Base-by-base conservation (phyloP, 2,888 invertebrate species). In the Lasioglossum marginatum region DNA sequence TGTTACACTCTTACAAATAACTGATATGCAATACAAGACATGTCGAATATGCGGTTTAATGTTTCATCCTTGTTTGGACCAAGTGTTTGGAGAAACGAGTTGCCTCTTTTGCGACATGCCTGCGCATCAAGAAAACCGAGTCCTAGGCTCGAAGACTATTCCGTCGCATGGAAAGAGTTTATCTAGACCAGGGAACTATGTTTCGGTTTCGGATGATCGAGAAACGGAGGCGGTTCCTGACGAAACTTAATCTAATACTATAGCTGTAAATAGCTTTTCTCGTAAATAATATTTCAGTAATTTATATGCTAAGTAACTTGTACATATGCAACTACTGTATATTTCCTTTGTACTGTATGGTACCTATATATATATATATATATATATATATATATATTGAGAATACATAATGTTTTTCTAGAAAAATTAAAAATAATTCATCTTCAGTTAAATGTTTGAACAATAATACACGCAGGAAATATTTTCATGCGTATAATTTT, bases 31-130 rank as follows among this genome's bases (percentile, higher is more conserved):
- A 19, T 94, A 92, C 78, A 91, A 91, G 43, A 88, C 83, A 4
- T 95, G 95, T 77, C 90, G 92, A 0, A 89, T 93, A 86, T 95
- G 95, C 81, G 88, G 88, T 8, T 82, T 92, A 87, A 90, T 94
- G 2, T 94, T 93, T 88, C 95, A 95, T 89, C 89, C 93, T 0
- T 91, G 88, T 48, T 85, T 95, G 40, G 93, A 94, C 57, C 79
- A 91, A 12, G 92, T 90, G 34, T 91, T 91, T 16, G 86, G 89
- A 5, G 92, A 93, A 77, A 90, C 93, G 0, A 91, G 87, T 12
- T 95, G 95, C 79, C 84, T 93, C 3, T 95, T 92, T 75, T 95
- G 95, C 57, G 93, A 95, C 79, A 83, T 94, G 43, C 92, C 94
- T 40, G 90, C 90, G 23, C 31, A 91, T 1, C 91, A 92, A 68